phyloP scores from a whole-genome alignment of 53 echinoderm and acorn worm genomes.

The Paracentrotus lividus region DNA sequence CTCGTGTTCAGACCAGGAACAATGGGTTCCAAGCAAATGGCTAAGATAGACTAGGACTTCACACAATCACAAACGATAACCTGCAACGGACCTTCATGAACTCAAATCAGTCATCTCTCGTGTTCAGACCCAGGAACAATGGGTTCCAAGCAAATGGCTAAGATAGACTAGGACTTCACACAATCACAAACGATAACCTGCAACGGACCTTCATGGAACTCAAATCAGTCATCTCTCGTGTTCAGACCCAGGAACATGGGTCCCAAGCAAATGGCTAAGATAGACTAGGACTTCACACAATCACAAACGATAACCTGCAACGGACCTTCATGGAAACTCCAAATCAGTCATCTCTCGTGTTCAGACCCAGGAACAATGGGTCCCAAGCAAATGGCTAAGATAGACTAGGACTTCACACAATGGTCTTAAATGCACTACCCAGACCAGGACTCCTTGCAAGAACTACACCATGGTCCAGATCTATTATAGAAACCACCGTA shows the following conservation, averaged over 20 bases:
- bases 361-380: too few relatives aligned
- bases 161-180: constrained; percentile 72
- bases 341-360: too few relatives aligned
- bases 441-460: neutral
- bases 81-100: constrained; percentile 85
- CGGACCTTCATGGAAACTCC: too few relatives aligned
- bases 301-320: neutral
- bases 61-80: constrained; percentile 86
- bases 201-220: constrained; percentile 88
- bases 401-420: constrained; percentile 64
- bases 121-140: constrained; percentile 90
- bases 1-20: constrained; percentile 87
- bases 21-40: constrained; percentile 97
- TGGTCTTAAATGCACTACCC: neutral
- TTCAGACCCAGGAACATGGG: neutral
- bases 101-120: constrained; percentile 78
- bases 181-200: constrained; percentile 57
- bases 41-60: constrained; percentile 77
- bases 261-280: constrained; percentile 84
- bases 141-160: constrained; percentile 96
- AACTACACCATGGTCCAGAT: neutral
- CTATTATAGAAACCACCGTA: neutral
- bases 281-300: constrained; percentile 68
- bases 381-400: too few relatives aligned
- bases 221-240: constrained; percentile 73